Evolutionary conservation across 2,888 invertebrate genomes (phyloP).

Genomic region (Drosophila mulleri): DNA sequence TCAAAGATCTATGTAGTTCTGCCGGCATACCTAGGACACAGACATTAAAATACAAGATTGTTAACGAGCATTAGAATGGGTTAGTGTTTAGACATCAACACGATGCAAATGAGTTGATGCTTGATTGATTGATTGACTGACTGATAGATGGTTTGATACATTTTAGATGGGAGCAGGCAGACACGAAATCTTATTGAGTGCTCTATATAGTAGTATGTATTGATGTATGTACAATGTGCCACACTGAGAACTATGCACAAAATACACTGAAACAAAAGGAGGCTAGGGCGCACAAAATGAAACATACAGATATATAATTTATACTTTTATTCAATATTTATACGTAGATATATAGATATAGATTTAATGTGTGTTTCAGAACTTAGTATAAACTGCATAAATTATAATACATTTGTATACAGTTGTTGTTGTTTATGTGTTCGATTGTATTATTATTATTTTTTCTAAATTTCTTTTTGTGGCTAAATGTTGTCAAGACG

Average conservation of each 20-base stretch:
- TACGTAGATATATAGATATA: constrained; percentile 33
- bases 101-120: constrained; percentile 54
- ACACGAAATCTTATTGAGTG: constrained; percentile 48
- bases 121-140: constrained; percentile 37
- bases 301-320: constrained; percentile 50
- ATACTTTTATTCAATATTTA: constrained; percentile 60
- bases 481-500: constrained; percentile 30
- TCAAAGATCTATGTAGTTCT: constrained; percentile 14
- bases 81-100: constrained; percentile 51
- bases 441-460: constrained; percentile 8
- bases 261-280: constrained; percentile 61
- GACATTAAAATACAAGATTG: constrained; percentile 45
- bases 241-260: constrained; percentile 61
- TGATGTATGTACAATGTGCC: constrained; percentile 54
- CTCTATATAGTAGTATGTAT: constrained; percentile 38
- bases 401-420: constrained; percentile 69
- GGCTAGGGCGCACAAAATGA: constrained; percentile 38
- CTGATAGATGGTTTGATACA: constrained; percentile 25
- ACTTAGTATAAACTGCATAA: constrained; percentile 65
- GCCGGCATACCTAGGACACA: constrained; percentile 26
- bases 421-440: constrained; percentile 5
- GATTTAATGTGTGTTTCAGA: constrained; percentile 38
- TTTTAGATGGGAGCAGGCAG: constrained; percentile 59
- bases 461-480: constrained; percentile 10
- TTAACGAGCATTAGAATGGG: constrained; percentile 39